These are phyloP conservation scores for Mystacides longicornis DNA, from an alignment of 2,888 invertebrate species.

Conservation along the genomic window DNA sequence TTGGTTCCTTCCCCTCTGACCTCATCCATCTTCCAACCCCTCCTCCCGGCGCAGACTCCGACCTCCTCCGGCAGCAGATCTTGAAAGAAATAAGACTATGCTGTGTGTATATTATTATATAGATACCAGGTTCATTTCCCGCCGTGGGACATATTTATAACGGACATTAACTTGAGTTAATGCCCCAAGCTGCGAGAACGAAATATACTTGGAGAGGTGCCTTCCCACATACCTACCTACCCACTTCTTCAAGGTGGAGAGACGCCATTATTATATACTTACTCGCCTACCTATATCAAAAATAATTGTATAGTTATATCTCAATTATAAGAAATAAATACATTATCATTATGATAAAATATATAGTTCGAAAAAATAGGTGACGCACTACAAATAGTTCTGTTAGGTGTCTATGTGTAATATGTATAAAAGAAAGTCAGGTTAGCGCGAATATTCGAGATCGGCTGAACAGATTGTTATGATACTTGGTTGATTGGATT, in stretches of 20 bases:
- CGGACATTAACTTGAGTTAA: slow-evolving; percentile 28
- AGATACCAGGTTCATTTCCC: slow-evolving; percentile 26
- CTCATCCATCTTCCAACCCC: neutral
- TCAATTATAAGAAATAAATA: neutral
- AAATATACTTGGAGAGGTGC: neutral
- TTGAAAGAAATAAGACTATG: neutral
- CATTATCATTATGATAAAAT: neutral
- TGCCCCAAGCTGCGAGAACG: slow-evolving; percentile 8
- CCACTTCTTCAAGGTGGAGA: neutral
- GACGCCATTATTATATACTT: too few relatives aligned
- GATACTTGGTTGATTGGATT: too few relatives aligned
- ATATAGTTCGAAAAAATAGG: too few relatives aligned
- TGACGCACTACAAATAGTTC: too few relatives aligned
- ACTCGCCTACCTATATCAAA: too few relatives aligned
- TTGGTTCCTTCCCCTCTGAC: neutral
- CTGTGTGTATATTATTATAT: slow-evolving; percentile 3
- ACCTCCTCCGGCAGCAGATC: neutral
- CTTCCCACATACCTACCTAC: neutral
- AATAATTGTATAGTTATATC: neutral
- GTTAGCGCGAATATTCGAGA: too few relatives aligned
- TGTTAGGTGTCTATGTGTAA: too few relatives aligned
- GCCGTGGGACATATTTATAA: slow-evolving; percentile 28
- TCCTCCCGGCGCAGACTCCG: neutral
- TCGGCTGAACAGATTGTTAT: too few relatives aligned
- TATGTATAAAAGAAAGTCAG: too few relatives aligned